Base-by-base conservation (phyloP, 2,113 vertebrate species). In the Eulacestoma nigropectus region DNA sequence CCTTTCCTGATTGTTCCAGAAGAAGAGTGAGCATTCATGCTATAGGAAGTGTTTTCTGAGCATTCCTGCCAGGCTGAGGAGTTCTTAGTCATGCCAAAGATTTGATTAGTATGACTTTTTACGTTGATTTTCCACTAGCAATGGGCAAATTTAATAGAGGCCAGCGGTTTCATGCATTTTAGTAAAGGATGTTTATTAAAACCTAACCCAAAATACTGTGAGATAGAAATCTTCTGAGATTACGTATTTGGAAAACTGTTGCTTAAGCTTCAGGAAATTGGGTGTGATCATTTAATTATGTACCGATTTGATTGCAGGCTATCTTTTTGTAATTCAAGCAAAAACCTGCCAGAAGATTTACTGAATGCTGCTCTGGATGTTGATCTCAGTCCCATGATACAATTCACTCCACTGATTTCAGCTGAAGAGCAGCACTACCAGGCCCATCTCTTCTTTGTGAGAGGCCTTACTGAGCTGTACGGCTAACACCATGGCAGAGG, bases 181-280 rank as follows among this genome's bases (percentile, higher is more conserved):
- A 62, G 37, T 62, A 72, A 65, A 87, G 65, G 53, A 82, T 69
- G 29, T 75, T 95, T 94, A 90, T 94, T 53, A 77, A 78, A 92
- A 59, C 37, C 13, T 88, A 93, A 76, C 65, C 69, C 69, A 79
- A 89, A 90, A 69, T 78, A 81, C 69, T 72, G 6, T 50, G 23
- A 70, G 80, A 90, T 49, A 72, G n/a, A 93, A 89, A 90, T 96
- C 79, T 78, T 94, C 37, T 65, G 76, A 78, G 88, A 87, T 94
- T 81, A 94, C 29, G 16, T 63, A 50, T 32, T 93, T 94, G 83
- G 84, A 84, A 94, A 78, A 78, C 56, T 77, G 19, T 87, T 87
- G 69, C 53, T 91, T 86, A 96, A 75, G 30, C 57, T 84, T 46
- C 80, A 87, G 92, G 73, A 94, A 95, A 89, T 75, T 84, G 56